These are phyloP conservation scores for Drosophila trapezifrons DNA, from an alignment of 1,140 invertebrate genomes.

Conservation along the genomic window DNA sequence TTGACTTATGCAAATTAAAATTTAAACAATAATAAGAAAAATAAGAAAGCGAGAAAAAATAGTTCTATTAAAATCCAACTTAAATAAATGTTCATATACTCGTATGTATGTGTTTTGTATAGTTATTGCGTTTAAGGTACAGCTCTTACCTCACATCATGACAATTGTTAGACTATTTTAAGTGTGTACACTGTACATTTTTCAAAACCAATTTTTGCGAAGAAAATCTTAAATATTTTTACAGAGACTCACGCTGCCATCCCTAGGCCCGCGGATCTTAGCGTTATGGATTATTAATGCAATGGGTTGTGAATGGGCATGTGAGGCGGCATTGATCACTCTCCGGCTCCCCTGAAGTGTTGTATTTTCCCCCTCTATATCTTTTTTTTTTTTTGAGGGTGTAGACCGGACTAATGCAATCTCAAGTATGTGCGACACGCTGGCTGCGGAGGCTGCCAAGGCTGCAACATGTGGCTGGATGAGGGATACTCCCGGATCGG, in stretches of 20 bases:
- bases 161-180: too few species aligned
- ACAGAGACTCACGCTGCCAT: slow-evolving; percentile 54
- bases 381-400: slow-evolving; percentile 41
- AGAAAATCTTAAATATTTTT: too few species aligned
- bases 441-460: slow-evolving; percentile 47
- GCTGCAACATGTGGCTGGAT: slow-evolving; percentile 71
- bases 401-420: slow-evolving; percentile 77
- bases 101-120: too few species aligned
- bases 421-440: slow-evolving; percentile 77
- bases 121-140: too few species aligned
- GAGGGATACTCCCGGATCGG: slow-evolving; percentile 6
- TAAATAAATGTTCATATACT: too few species aligned
- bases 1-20: too few species aligned
- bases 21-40: too few species aligned
- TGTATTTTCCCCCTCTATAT: slow-evolving; percentile 16
- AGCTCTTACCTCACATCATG: too few species aligned
- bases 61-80: too few species aligned
- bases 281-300: slow-evolving; percentile 79
- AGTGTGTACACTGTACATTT: not conserved
- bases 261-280: slow-evolving; percentile 23
- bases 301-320: slow-evolving; percentile 74
- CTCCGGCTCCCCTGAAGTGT: slow-evolving; percentile 18
- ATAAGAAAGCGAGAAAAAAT: too few species aligned
- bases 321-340: slow-evolving; percentile 78
- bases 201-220: not conserved